A percentile compares a stretch with the other conserved stretches of the same genome.
Evolutionary conservation across 1,140 invertebrate genomes (phyloP).

Genomic region (Liolophura sinensis): DNA sequence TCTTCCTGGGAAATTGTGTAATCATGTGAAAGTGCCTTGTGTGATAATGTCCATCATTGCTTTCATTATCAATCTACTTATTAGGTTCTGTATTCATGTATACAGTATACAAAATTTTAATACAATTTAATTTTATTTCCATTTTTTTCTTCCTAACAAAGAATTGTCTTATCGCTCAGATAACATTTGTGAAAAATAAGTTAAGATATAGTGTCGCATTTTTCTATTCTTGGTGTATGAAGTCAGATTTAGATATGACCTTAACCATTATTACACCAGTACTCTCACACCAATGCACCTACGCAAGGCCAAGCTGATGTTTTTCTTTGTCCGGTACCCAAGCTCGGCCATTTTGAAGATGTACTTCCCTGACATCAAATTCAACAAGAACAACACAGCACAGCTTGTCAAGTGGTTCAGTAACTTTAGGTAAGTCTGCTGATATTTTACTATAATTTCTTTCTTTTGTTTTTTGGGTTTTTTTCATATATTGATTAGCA

Average conservation of each 20-base stretch:
- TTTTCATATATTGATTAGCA: not conserved
- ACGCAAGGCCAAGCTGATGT: conserved; percentile 99
- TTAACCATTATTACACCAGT: conserved; percentile 56
- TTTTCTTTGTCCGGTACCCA: conserved; percentile 99
- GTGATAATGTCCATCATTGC: too few species aligned
- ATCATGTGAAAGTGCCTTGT: too few species aligned
- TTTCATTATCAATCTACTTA: too few species aligned
- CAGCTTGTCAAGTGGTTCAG: conserved; percentile 99
- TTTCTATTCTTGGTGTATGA: too few species aligned
- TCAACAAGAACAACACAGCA: conserved; percentile 99
- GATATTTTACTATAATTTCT: not conserved
- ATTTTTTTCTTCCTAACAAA: too few species aligned
- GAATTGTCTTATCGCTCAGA: too few species aligned
- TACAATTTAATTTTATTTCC: too few species aligned
- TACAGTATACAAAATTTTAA: too few species aligned
- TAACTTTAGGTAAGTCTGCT: conserved; percentile 90
- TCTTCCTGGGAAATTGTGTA: too few species aligned
- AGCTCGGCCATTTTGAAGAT: conserved; percentile 98
- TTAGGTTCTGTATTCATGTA: too few species aligned
- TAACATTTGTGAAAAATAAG: too few species aligned
- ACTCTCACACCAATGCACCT: conserved; percentile 98
- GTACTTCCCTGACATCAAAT: conserved; percentile 99
- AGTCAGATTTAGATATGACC: conserved; percentile 21
- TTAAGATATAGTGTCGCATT: too few species aligned
- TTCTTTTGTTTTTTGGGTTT: not conserved